Base-by-base conservation (phyloP, 2,888 invertebrate genomes). In the Pristionchus fissidentatus region DNA sequence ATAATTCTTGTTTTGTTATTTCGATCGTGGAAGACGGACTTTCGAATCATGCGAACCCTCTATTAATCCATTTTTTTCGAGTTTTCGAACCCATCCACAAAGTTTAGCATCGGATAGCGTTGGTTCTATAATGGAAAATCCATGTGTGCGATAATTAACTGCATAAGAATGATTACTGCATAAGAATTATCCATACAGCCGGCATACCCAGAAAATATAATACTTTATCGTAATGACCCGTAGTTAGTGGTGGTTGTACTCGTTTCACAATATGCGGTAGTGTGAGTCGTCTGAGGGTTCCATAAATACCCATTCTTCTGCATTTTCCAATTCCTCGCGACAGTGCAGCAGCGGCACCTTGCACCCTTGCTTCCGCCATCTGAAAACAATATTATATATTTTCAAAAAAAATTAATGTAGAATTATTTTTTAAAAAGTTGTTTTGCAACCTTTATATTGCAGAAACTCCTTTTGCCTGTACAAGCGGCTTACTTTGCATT, bases 251-350 rank as follows among this genome's bases (percentile, higher is more conserved):
- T 22, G 26, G n/a, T 55, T 35, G 13, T 38, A 22, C 66, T 38
- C 66, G 66, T 66, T n/a, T 60, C 32, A 60, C 60, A 60, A 60
- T 60, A 29, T 15, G 13, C 60, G 60, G 22, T 60, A 60, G 60
- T 32, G 32, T 10, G 60, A 60, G 5, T 60, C 60, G 29, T 60
- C 60, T 8, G 60, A 32, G 1, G 60, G 60, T 5, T 29, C 0
- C 10, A 60, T 29, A 22, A 60, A 60, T 7, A 60, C 60, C 60
- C 60, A 60, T 32, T 60, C 60, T 13, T 60, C 60, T 32, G 60
- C 60, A 3, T 60, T 13, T 22, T 60, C 60, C 32, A 60, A 32
- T 13, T 60, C 60, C 32, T 60, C 32, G 13, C 8, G 7, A 13
- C 60, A 60, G 32, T 60, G 60, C 7, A 60, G 32, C 7, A 60